Conservation (phyloP, 2,888 invertebrate genomes). For the Fabriciana adippe region DNA sequence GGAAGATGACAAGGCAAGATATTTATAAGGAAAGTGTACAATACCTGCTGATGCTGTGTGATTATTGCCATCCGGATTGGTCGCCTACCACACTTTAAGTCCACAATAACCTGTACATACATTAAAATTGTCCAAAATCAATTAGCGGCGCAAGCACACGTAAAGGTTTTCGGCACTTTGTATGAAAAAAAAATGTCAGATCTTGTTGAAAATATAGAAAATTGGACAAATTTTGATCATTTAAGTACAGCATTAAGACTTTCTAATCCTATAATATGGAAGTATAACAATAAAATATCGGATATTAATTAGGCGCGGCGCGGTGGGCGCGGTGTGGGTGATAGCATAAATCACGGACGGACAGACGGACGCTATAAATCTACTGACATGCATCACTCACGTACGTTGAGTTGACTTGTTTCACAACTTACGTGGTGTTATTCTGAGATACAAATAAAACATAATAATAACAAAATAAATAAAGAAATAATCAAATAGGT, state of each 20-base stretch:
- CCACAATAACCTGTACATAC: too few species aligned
- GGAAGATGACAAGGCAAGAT: too few species aligned
- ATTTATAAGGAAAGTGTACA: too few species aligned
- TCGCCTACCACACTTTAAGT: too few species aligned
- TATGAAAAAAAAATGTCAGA: too few species aligned
- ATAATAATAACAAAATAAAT: too few species aligned
- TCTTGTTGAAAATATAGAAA: not conserved
- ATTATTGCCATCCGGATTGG: too few species aligned
- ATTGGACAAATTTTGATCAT: not conserved
- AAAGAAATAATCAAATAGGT: too few species aligned
- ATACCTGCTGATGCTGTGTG: too few species aligned
- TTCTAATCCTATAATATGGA: slow-evolving; percentile 19
- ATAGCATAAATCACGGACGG: slow-evolving; percentile 61
- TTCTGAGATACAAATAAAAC: slow-evolving; percentile 5
- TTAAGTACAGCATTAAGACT: not conserved
- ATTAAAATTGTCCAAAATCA: too few species aligned
- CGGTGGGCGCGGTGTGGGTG: slow-evolving; percentile 51
- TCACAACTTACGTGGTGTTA: slow-evolving; percentile 20
- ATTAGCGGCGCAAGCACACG: too few species aligned
- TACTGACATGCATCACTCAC: slow-evolving; percentile 61
- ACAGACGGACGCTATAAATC: slow-evolving; percentile 65
- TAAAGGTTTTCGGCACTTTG: too few species aligned
- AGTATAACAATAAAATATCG: slow-evolving; percentile 43
- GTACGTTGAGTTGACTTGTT: slow-evolving; percentile 33
- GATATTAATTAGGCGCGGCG: slow-evolving; percentile 49